Conservation (phyloP, 1,140 invertebrate species). For the Cherax quadricarinatus region DNA sequence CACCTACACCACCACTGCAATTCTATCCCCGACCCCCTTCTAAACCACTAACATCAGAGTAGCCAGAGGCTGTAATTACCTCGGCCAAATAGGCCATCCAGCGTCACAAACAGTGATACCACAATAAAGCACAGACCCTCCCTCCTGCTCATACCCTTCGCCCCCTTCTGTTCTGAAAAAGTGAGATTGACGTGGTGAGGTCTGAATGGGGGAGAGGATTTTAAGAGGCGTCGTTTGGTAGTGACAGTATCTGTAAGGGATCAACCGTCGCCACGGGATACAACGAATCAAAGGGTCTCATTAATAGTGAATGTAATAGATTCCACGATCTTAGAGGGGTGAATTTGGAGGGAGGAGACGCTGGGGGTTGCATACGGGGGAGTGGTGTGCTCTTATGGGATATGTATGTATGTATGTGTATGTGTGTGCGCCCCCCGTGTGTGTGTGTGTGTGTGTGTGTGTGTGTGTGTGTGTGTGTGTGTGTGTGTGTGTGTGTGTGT, state of each 20-base stretch:
- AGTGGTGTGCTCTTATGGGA: no score
- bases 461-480: constrained; percentile 29
- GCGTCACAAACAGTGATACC: neutral
- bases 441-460: constrained; percentile 3
- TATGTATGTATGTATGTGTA: neutral
- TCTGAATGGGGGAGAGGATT: neutral
- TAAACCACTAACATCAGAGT: neutral
- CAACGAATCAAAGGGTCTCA: neutral
- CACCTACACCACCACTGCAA: no score
- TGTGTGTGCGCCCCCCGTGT: neutral
- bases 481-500: constrained; percentile 29
- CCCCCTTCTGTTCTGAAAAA: neutral
- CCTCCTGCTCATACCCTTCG: neutral
- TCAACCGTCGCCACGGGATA: neutral
- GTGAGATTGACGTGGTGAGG: neutral
- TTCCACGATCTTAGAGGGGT: neutral
- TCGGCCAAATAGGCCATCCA: neutral
- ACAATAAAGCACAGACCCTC: neutral
- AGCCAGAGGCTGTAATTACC: neutral
- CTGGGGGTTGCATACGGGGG: no score
- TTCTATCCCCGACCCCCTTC: neutral
- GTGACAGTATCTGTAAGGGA: neutral
- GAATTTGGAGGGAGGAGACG: no score
- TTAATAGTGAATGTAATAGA: neutral
- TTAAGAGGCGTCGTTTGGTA: neutral